Base-by-base conservation (phyloP, 1,140 invertebrate genomes). In the Idris sp. region DNA sequence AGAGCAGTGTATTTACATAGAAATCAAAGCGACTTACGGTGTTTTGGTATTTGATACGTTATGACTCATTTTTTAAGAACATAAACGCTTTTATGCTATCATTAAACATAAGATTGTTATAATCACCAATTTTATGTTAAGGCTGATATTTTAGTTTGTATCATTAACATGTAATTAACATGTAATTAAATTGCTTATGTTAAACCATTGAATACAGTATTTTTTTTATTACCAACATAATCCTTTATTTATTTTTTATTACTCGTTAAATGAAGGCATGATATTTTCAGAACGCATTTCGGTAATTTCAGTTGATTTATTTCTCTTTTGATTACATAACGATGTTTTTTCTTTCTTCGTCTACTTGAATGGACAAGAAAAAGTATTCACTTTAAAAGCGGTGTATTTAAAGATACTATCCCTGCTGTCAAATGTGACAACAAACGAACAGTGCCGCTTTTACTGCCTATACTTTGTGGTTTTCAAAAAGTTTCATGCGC, bases 381-480 rank as follows among this genome's bases (percentile, higher is more conserved):
- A 80, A 80, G 74, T 67, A 38, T 68, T 46, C 36, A 48, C 19
- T 22, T 7, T 26, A 13, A 64, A 49, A 19, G 31, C 11, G 22
- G 56, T 43, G 41, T 59, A 53, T 65, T 62, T 67, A 61, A 67
- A 67, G 48, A 51, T 19, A 14, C 61, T 67, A 25, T 18, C 16
- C 41, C 35, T 16, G 31, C 36, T 71, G 43, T 76, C 67, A 61
- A 68, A 58, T 22, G 30, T 61, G 43, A 71, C 71, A 71, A 69
- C 74, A 35, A 62, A 40, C 68, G 62, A 77, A 68, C 74, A 68
- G 41, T 51, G 48, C 25, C 48, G 68, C 64, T 77, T 83, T 84
- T 83, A 83, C 80, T 78, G 75, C 59, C 75, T 61, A 73, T 80
- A 82, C 79, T 83, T 83, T 83, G 82, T 71, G 83, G 81, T 84